phyloP scores from a whole-genome alignment of 2,888 invertebrate species.

The Coenonympha glycerion region DNA sequence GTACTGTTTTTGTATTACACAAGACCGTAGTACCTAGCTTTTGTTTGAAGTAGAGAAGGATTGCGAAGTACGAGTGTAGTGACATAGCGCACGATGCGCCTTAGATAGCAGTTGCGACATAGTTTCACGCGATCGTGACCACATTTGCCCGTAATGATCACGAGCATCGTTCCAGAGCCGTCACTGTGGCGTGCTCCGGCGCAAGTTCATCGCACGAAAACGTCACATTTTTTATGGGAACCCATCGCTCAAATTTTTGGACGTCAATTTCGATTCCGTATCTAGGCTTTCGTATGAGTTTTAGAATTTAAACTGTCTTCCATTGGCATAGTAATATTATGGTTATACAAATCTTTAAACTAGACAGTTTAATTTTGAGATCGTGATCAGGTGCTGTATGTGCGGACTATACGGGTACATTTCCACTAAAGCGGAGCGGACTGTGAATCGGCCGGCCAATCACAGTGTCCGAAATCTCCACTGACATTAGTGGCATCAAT shows the following conservation, averaged over 20 bases:
- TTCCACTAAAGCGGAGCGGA: no score
- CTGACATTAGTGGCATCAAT: no score
- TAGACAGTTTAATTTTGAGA: no score
- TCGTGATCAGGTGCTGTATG: no score
- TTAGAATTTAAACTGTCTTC: neutral
- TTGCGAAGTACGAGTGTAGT: constrained; percentile 27
- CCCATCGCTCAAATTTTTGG: constrained; percentile 1
- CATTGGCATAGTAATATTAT: no score
- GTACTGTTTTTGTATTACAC: constrained; percentile 10
- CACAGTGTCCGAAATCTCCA: no score
- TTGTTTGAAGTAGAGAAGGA: constrained; percentile 25
- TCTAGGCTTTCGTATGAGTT: neutral
- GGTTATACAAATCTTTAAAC: no score
- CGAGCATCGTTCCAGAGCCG: constrained; percentile 27
- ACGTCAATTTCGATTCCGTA: constrained; percentile 7
- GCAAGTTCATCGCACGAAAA: constrained; percentile 26
- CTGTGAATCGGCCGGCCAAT: no score
- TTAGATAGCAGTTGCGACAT: constrained; percentile 49
- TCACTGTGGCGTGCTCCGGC: constrained; percentile 22
- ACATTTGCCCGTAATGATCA: constrained; percentile 42
- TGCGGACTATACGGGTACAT: no score
- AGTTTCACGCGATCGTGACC: constrained; percentile 65
- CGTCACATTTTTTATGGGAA: constrained; percentile 15
- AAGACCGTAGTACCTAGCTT: constrained; percentile 14
- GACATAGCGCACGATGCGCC: constrained; percentile 40